phyloP scores from a whole-genome alignment of 2,113 vertebrate species.

The Seriola dumerili region DNA sequence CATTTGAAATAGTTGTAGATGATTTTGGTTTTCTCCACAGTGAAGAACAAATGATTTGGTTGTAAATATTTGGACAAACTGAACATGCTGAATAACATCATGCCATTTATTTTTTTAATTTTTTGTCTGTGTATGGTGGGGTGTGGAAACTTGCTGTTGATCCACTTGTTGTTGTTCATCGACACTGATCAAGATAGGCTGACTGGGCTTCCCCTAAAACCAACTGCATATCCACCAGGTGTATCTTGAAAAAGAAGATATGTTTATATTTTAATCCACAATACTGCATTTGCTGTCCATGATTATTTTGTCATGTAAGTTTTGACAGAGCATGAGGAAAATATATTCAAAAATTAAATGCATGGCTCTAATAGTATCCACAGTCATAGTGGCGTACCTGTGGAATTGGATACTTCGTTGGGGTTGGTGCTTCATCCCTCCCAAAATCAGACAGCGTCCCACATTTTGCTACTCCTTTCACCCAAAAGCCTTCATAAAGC shows the following conservation, averaged over 20 bases:
- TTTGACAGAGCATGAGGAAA: background rate
- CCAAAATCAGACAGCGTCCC: conserved; percentile 89
- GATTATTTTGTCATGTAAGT: background rate
- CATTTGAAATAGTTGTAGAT: too few relatives aligned
- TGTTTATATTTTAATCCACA: conserved; percentile 8
- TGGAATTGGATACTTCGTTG: conserved; percentile 89
- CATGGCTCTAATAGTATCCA: background rate
- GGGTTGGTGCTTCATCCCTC: conserved; percentile 79
- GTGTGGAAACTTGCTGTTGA: conserved; percentile 24
- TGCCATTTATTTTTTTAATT: conserved; percentile 4
- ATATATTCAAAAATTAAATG: background rate
- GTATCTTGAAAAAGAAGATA: conserved; percentile 80
- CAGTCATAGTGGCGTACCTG: conserved; percentile 81
- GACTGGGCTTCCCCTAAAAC: conserved; percentile 68
- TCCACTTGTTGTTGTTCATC: conserved; percentile 25
- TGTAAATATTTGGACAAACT: background rate
- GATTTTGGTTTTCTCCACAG: background rate
- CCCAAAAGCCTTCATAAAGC: conserved; percentile 92
- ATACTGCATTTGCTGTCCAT: background rate
- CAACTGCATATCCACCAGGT: conserved; percentile 82
- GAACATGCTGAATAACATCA: background rate
- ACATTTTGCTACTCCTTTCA: conserved; percentile 87
- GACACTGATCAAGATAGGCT: conserved; percentile 3
- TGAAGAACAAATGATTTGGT: background rate
- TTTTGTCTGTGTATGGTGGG: background rate